phyloP scores from a whole-genome alignment of 2,888 invertebrate species.

The Melitaea athalia region DNA sequence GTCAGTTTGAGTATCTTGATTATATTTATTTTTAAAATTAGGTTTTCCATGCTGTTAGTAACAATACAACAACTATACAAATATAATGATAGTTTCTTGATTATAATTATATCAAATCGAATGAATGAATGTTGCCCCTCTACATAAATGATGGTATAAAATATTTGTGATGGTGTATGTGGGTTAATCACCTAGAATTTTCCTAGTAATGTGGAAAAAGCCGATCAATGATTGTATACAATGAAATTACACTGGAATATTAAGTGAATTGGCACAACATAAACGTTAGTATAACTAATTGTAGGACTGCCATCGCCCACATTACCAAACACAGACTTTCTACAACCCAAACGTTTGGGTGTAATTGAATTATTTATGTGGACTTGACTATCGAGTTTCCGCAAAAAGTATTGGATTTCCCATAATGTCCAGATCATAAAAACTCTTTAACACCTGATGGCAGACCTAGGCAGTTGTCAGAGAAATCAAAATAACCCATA shows the following conservation, averaged over 20 bases:
- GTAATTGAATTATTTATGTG: too few species aligned
- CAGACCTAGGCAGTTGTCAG: neutral
- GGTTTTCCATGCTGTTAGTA: constrained; percentile 44
- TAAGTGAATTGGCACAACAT: neutral
- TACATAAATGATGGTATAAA: neutral
- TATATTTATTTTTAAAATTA: constrained; percentile 33
- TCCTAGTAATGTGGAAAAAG: neutral
- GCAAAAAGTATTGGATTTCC: too few species aligned
- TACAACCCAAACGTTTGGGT: too few species aligned
- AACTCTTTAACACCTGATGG: too few species aligned
- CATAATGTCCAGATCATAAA: too few species aligned
- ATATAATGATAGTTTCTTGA: constrained; percentile 3
- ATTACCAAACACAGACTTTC: too few species aligned
- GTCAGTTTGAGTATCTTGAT: constrained; percentile 54
- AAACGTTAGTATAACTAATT: neutral
- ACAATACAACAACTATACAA: constrained; percentile 21
- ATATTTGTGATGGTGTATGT: constrained; percentile 3
- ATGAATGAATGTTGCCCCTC: neutral
- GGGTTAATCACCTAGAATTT: constrained; percentile 5
- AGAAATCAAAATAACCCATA: neutral
- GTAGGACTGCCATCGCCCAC: too few species aligned
- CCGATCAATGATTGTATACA: constrained; percentile 3
- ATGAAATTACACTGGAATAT: neutral
- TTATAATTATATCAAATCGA: neutral
- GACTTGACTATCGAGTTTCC: too few species aligned